These are phyloP conservation scores for Australoheros facetus DNA, from an alignment of 2,797 vertebrate genomes.

Conservation along the genomic window DNA sequence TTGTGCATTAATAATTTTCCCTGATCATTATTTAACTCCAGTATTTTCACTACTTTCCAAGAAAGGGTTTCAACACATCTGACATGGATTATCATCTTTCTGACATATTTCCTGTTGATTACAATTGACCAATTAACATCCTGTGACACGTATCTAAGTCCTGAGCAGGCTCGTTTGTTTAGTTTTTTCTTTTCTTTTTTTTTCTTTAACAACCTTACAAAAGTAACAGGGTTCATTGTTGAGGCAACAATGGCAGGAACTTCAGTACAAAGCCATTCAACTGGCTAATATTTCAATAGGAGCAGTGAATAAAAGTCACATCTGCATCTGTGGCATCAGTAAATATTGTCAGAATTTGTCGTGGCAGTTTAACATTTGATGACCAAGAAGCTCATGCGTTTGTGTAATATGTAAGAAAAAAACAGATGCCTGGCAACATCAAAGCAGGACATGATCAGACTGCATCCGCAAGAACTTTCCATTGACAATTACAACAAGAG, in stretches of 20 bases:
- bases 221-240: neutral
- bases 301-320: neutral
- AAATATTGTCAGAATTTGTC: neutral
- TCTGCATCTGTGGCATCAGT: neutral
- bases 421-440: no score
- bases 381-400: neutral
- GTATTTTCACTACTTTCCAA: conserved; percentile 16
- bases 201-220: neutral
- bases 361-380: neutral
- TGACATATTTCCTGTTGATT: neutral
- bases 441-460: neutral
- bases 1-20: conserved; percentile 14
- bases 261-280: neutral
- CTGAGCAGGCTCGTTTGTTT: neutral
- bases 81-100: neutral
- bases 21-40: conserved; percentile 7
- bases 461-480: neutral
- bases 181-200: neutral
- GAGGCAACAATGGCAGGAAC: neutral
- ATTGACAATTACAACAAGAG: neutral
- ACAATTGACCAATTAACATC: neutral
- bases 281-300: neutral
- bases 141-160: neutral
- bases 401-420: neutral
- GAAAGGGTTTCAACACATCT: conserved; percentile 3